Evolutionary conservation across 2,888 invertebrate genomes (phyloP).

Genomic region (Cheilosia impressa): DNA sequence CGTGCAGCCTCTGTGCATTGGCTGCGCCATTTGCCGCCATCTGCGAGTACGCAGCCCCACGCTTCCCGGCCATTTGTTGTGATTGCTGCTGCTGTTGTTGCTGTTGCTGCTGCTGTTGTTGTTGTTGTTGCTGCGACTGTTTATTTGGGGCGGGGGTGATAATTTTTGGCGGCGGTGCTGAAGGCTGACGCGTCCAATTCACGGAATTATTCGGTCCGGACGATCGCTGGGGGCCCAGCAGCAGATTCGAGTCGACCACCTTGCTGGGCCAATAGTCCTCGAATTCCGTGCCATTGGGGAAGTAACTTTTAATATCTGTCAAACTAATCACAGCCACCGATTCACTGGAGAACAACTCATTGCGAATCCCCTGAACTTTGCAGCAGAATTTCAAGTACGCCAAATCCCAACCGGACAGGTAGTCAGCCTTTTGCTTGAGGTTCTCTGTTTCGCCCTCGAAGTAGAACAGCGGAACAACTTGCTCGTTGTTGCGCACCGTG

Average conservation of each 20-base stretch:
- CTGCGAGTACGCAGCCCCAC: constrained; percentile 69
- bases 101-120: constrained; percentile 77
- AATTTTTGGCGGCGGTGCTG: constrained; percentile 87
- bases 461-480: constrained; percentile 96
- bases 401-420: constrained; percentile 95
- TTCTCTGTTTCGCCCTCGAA: constrained; percentile 95
- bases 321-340: constrained; percentile 95
- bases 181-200: constrained; percentile 92
- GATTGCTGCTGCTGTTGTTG: constrained; percentile 78
- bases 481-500: constrained; percentile 91
- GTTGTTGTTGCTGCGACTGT: constrained; percentile 77
- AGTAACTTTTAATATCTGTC: constrained; percentile 94
- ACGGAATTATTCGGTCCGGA: constrained; percentile 86
- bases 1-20: constrained; percentile 78
- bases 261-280: constrained; percentile 97
- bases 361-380: constrained; percentile 96
- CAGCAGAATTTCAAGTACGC: constrained; percentile 97
- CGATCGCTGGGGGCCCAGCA: constrained; percentile 87
- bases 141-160: constrained; percentile 77
- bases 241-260: constrained; percentile 91
- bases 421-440: constrained; percentile 93
- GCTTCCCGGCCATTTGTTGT: constrained; percentile 75
- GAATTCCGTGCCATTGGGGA: constrained; percentile 94
- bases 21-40: constrained; percentile 63
- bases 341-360: constrained; percentile 95